Base-by-base conservation (phyloP, 2,113 vertebrate species). In the cattle (Bos taurus) region DNA sequence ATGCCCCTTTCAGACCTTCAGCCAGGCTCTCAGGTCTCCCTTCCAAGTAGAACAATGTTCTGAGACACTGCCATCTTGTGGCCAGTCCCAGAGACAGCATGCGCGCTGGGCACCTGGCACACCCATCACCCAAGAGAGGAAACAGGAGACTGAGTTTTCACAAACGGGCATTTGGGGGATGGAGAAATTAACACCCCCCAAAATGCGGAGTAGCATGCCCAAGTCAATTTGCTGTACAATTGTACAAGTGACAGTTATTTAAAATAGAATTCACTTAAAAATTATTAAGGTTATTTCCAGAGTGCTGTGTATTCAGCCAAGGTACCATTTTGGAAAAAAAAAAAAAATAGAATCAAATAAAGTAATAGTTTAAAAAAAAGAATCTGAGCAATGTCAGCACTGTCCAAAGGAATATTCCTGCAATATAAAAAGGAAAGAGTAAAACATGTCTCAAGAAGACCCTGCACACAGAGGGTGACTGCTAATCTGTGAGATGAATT, bases 1-100 rank as follows among this genome's bases (percentile, higher is more conserved):
- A 59, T 1, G 2, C 1, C 56, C 13, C 9, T 91, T 36, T 15
- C 56, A 43, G 60, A 5, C 3, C 7, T 19, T 36, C 23, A 19
- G 28, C 36, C 33, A 5, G 17, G 0, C n/a, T 1, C 19, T 0
- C 23, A 6, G 23, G 0, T 2, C 50, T 2, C 43, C 12, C 92
- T 52, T 83, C 67, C 50, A 48, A 57, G 54, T 0, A 33, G 33
- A 93, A 10, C 86, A 91, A 40, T 33, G n/a, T 25, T 98, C 98
- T 89, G 78, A 98, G 87, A 97, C 96, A 93, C 94, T 97, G 97
- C 98, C 98, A 98, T 93, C 98, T 98, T 16, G 97, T 94, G 98
- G 97, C 71, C 33, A 0, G n/a, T 78, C 48, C 23, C 28, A 1
- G 59, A 30, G 36, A 90, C 5, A 28, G 21, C 90, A 57, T 5